A percentile compares a stretch with the other conserved stretches of the same genome.
These are phyloP conservation scores for Erythrocercus mccallii DNA, from an alignment of 2,113 vertebrate genomes.

Conservation along the genomic window DNA sequence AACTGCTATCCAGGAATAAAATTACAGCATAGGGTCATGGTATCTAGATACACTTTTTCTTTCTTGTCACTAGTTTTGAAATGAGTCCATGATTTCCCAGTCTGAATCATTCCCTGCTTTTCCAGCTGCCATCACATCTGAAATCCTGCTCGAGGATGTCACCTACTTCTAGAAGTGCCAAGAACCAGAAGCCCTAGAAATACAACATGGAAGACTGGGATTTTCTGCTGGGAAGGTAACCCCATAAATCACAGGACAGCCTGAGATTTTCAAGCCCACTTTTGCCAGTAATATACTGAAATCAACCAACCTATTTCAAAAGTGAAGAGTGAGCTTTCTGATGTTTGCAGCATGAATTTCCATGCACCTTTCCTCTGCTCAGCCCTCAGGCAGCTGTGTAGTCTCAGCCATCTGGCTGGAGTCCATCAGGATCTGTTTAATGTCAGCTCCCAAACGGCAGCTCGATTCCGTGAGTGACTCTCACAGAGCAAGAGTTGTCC, in stretches of 20 bases:
- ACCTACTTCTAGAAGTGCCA: neutral
- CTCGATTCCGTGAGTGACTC: rapidly evolving
- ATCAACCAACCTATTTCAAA: neutral
- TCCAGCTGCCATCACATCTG: neutral
- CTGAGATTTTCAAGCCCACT: neutral
- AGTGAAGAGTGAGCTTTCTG: neutral
- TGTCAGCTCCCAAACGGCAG: neutral
- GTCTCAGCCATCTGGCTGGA: neutral
- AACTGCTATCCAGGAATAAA: neutral
- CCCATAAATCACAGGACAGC: neutral
- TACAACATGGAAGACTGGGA: neutral
- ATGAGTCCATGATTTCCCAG: neutral
- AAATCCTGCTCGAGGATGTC: neutral
- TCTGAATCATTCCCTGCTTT: neutral
- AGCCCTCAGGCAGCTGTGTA: neutral
- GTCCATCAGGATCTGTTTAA: neutral
- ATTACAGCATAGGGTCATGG: neutral
- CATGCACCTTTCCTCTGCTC: neutral
- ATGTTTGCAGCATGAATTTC: neutral
- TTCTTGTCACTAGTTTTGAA: neutral
- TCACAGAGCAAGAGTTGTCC: neutral
- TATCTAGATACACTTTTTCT: neutral
- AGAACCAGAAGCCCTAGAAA: neutral
- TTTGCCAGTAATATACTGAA: neutral
- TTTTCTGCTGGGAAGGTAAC: neutral